Percentiles rank a stretch among this genome's conserved stretches.
Conservation (phyloP, 2,113 vertebrate genomes). For the Cephalopholis sonnerati region DNA sequence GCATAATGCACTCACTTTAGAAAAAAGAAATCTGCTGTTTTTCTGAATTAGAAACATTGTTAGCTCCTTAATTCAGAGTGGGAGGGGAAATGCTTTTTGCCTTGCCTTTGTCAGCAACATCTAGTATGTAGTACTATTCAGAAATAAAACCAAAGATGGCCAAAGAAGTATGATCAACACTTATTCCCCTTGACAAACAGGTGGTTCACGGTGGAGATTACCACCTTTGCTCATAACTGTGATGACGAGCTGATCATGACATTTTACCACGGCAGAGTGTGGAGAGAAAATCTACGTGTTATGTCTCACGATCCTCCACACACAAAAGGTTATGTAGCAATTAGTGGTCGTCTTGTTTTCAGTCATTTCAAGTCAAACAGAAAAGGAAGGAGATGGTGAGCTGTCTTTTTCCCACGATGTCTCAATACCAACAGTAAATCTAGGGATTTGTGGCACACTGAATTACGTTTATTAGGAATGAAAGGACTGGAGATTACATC, state of each 20-base stretch:
- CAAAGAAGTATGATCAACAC: too few relatives aligned
- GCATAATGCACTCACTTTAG: too few relatives aligned
- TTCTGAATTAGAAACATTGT: too few relatives aligned
- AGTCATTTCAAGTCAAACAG: constrained; percentile 9
- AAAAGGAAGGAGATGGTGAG: constrained; percentile 21
- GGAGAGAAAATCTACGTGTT: background rate
- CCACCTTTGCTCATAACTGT: too few relatives aligned
- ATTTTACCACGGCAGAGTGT: background rate
- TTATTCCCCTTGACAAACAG: background rate
- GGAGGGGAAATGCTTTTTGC: too few relatives aligned
- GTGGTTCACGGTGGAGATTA: background rate
- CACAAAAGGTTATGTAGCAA: background rate
- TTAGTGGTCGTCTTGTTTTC: constrained; percentile 7
- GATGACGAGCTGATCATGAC: background rate
- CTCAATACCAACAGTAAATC: constrained; percentile 42
- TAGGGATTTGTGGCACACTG: constrained; percentile 55
- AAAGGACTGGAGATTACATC: constrained; percentile 69
- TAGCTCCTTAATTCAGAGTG: too few relatives aligned
- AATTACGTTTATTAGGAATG: constrained; percentile 64
- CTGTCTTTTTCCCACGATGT: constrained; percentile 61
- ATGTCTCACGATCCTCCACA: background rate
- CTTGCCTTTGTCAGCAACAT: too few relatives aligned
- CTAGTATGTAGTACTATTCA: too few relatives aligned
- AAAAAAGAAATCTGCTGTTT: too few relatives aligned
- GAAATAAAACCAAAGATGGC: too few relatives aligned